Evolutionary conservation across 2,113 vertebrate species (phyloP).

Genomic region (Poeciliopsis prolifica): DNA sequence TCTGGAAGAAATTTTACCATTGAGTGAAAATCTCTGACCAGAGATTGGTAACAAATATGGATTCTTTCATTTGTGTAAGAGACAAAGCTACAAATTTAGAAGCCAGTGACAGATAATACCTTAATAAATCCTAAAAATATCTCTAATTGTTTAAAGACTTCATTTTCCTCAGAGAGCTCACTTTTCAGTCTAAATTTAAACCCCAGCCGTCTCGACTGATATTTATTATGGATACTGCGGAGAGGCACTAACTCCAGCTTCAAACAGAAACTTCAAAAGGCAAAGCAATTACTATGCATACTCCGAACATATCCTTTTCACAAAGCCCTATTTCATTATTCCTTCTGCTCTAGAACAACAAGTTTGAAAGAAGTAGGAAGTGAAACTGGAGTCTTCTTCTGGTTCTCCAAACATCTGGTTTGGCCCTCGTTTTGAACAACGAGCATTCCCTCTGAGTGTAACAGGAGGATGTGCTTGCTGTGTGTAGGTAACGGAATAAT

Average conservation of each 20-base stretch:
- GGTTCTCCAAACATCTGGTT: constrained; percentile 75
- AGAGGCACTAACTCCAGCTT: constrained; percentile 49
- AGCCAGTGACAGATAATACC: neutral
- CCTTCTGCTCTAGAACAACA: constrained; percentile 66
- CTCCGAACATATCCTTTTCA: constrained; percentile 74
- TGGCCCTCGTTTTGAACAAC: constrained; percentile 70
- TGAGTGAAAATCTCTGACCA: neutral
- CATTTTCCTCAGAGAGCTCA: constrained; percentile 50
- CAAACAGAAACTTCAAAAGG: constrained; percentile 66
- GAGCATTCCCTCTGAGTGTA: constrained; percentile 72
- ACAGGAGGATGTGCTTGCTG: constrained; percentile 59
- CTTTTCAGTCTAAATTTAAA: constrained; percentile 56
- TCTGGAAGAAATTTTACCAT: neutral
- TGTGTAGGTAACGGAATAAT: constrained; percentile 76
- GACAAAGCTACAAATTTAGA: neutral
- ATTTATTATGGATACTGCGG: constrained; percentile 47
- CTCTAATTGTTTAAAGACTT: constrained; percentile 50
- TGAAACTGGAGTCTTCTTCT: constrained; percentile 71
- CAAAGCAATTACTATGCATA: constrained; percentile 67
- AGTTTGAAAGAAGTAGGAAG: constrained; percentile 67
- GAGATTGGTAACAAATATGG: neutral
- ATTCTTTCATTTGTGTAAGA: neutral
- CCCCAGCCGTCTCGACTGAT: constrained; percentile 57
- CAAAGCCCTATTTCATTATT: constrained; percentile 71
- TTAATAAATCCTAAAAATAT: constrained; percentile 17